Evolutionary conservation across 2,113 vertebrate species (phyloP), one percentile per base, ranked within the genome.

Genomic region (Fulica atra): DNA sequence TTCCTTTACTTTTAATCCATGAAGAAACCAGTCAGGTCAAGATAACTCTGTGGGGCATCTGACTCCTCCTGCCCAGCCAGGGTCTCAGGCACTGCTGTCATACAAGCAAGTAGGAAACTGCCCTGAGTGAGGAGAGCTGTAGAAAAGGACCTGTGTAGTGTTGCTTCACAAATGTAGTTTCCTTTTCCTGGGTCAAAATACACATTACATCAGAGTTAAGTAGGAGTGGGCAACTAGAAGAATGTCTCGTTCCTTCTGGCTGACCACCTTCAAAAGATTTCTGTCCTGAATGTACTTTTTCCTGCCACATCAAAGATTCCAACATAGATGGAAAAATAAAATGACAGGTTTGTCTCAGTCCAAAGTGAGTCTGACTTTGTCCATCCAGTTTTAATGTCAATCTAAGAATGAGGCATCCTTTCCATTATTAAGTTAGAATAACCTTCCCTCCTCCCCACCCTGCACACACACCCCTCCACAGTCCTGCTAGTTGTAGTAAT

Each of bases 401-500:
- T 53, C n/a, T 72, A 95, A 91, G 64, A 86, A 86, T 65, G 44
- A 66, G 42, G 16, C 33, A 79, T 83, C 63, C 68, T 94, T 96
- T 73, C 51, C 12, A 13, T 89, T 65, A 26, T 44, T 92, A 80
- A 82, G 51, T 85, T 88, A 74, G 88, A 76, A 79, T 87, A 51
- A 35, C 40, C 59, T 91, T 88, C 38, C 38, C 21, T 91, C 21
- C 38, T 87, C 21, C 48, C 57, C 31, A 72, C 19, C 61, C 72
- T 57, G 65, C 65, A 48, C 33, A 23, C 23, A 69, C 19, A n/a
- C 20, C 51, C 51, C 51, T 33, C 65, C 60, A 77, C 35, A 76
- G 81, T 86, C 84, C 89, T 97, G 97, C 97, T 98, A 97, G 97
- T 97, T 98, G 97, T 96, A 97, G 97, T 98, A 99, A 99, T 99